Evolutionary conservation across 2,797 vertebrate genomes (phyloP).

Genomic region (Thunnus albacares): DNA sequence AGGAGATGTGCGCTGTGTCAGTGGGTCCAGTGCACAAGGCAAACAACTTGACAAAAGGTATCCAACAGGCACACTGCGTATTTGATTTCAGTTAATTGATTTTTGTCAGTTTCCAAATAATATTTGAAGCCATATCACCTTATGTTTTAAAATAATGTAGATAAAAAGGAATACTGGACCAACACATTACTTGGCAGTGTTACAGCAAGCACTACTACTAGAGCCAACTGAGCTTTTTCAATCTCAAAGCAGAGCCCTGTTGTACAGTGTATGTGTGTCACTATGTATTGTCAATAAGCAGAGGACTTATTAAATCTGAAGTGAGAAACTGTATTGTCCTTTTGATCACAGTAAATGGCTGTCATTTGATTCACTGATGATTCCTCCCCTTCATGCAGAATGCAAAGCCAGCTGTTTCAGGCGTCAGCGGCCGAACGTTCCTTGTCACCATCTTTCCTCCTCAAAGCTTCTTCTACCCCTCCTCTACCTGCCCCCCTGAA

Average conservation of each 20-base stretch:
- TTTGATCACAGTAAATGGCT: constrained; percentile 71
- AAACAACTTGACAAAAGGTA: constrained; percentile 33
- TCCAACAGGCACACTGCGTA: background rate
- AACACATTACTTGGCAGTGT: constrained; percentile 21
- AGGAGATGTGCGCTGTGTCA: constrained; percentile 21
- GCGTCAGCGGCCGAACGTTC: constrained; percentile 41
- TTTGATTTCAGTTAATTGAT: constrained; percentile 17
- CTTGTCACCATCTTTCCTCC: constrained; percentile 50
- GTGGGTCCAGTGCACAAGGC: constrained; percentile 7
- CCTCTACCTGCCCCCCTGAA: constrained; percentile 37
- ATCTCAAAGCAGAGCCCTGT: constrained; percentile 51
- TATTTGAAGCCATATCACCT: background rate
- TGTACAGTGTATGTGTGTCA: constrained; percentile 10
- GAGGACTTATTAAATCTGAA: constrained; percentile 22
- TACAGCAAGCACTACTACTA: constrained; percentile 12
- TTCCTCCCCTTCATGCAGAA: constrained; percentile 68
- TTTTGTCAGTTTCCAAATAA: constrained; percentile 10
- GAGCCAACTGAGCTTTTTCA: constrained; percentile 40
- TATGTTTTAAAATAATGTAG: constrained; percentile 16
- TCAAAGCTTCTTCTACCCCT: constrained; percentile 46
- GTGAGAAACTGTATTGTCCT: constrained; percentile 47
- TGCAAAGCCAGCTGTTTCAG: constrained; percentile 69
- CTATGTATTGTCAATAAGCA: no score
- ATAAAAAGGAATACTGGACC: constrained; percentile 32
- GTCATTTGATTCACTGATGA: constrained; percentile 61